Conservation (phyloP, 2,113 vertebrate species). For the Marmota flaviventris region DNA sequence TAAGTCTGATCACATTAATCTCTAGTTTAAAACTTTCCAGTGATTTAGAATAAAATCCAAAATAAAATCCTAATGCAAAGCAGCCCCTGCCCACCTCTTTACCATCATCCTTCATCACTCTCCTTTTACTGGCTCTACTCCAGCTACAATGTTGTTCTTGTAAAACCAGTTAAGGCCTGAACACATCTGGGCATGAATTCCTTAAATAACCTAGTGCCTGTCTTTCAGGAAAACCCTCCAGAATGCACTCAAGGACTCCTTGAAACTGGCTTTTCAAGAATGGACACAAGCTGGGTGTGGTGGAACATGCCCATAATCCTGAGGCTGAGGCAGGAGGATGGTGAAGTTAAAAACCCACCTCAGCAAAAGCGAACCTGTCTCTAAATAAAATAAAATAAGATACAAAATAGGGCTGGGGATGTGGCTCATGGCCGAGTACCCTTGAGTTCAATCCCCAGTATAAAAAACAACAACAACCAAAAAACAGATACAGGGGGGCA, state of each 20-base stretch:
- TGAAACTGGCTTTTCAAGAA: not conserved
- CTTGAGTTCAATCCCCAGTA: too few species aligned
- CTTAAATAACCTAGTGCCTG: not conserved
- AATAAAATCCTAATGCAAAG: not conserved
- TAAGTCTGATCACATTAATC: not conserved
- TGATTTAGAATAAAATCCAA: conserved; percentile 24
- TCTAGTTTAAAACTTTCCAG: conserved; percentile 13
- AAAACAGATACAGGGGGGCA: too few species aligned
- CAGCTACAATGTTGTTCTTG: not conserved
- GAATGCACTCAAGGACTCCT: not conserved
- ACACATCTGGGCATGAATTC: not conserved
- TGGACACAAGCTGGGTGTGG: too few species aligned
- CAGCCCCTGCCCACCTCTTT: not conserved
- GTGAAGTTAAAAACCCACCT: too few species aligned
- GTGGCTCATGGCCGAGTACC: too few species aligned
- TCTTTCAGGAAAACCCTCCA: not conserved
- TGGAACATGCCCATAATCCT: too few species aligned
- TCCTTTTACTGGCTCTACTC: not conserved
- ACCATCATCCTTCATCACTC: not conserved
- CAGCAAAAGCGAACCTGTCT: too few species aligned
- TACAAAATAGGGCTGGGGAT: too few species aligned
- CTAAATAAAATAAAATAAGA: too few species aligned
- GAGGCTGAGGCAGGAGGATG: too few species aligned
- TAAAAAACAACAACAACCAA: too few species aligned
- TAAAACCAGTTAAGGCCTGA: not conserved